Percentiles rank a stretch among this genome's conserved stretches.
Evolutionary conservation across 2,797 vertebrate species (phyloP).

Genomic region (Remorina albescens): DNA sequence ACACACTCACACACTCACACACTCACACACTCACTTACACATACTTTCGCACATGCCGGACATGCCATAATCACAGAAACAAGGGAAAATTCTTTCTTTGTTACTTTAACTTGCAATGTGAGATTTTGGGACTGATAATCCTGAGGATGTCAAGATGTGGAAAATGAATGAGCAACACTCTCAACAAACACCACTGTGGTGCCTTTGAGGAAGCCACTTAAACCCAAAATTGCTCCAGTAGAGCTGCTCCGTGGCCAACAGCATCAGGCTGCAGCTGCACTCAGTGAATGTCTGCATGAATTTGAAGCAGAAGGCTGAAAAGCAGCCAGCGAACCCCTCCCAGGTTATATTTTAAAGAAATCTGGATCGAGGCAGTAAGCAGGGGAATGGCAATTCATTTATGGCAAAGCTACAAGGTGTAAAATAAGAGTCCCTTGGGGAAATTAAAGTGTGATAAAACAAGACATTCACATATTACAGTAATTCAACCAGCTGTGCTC

Average conservation of each 20-base stretch:
- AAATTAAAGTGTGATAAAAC: conserved; percentile 73
- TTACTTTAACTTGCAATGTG: conserved; percentile 29
- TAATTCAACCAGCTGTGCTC: conserved; percentile 44
- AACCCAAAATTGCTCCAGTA: conserved; percentile 66
- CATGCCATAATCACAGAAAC: conserved; percentile 40
- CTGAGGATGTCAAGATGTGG: conserved; percentile 50
- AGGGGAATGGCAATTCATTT: conserved; percentile 57
- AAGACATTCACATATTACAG: conserved; percentile 64
- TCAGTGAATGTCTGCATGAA: conserved; percentile 63
- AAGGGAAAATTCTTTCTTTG: conserved; percentile 42
- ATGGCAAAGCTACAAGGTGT: conserved; percentile 50
- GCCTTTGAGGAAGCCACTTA: conserved; percentile 75
- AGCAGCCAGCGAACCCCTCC: conserved; percentile 26
- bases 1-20: conserved; percentile 14
- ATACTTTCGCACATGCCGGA: conserved; percentile 22
- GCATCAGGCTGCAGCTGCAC: conserved; percentile 64
- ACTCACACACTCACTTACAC: conserved; percentile 9
- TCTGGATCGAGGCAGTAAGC: conserved; percentile 49
- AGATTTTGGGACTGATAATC: conserved; percentile 66
- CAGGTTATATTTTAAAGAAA: conserved; percentile 49
- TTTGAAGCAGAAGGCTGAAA: conserved; percentile 55
- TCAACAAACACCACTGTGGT: conserved; percentile 56
- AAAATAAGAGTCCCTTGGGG: conserved; percentile 62
- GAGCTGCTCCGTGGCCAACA: conserved; percentile 69
- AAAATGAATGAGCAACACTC: conserved; percentile 63